Base-by-base conservation (phyloP, 2,113 vertebrate genomes). In the Hyla sarda region DNA sequence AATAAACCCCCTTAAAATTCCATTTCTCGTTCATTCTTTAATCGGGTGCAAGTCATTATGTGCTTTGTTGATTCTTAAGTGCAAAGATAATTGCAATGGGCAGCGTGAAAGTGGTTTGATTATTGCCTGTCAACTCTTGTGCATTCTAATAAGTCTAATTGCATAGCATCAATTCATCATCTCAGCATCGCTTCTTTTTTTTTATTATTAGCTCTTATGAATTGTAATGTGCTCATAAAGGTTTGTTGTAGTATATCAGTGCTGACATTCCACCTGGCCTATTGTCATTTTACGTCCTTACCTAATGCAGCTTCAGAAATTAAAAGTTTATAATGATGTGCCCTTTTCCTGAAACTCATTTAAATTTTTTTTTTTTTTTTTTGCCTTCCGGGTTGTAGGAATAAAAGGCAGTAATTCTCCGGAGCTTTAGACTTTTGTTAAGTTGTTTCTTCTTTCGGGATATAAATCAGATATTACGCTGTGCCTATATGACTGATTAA, bases 61-160 rank as follows among this genome's bases (percentile, higher is more conserved):
- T 96, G 96, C 96, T 96, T 97, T 97, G 96, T 97, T 97, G 96
- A 96, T 97, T 97, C 94, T 97, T 95, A 96, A 97, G 96, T 95
- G 92, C 94, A 93, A 94, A 93, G 94, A 94, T 97, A 96, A 97
- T 97, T 97, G 94, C 94, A 93, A 93, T 93, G 95, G 96, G 95
- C 95, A 96, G 94, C 94, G 92, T 93, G 92, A 95, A 96, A 95
- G 92, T 92, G 89, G 92, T 95, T 96, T 96, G 95, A 96, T 98
- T 96, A 96, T 95, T 95, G 95, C 95, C 93, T 96, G 94, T 94
- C 93, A 87, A 94, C 94, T 95, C 95, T 92, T 91, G 92, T 95
- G 94, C 95, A 96, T 96, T 92, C 93, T 95, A 95, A 95, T 96
- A 94, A 92, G 94, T 95, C 93, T 95, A 95, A 95, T 95, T 96